Evolutionary conservation across 1,140 invertebrate genomes (phyloP).

Genomic region (Phocides pigmalion): DNA sequence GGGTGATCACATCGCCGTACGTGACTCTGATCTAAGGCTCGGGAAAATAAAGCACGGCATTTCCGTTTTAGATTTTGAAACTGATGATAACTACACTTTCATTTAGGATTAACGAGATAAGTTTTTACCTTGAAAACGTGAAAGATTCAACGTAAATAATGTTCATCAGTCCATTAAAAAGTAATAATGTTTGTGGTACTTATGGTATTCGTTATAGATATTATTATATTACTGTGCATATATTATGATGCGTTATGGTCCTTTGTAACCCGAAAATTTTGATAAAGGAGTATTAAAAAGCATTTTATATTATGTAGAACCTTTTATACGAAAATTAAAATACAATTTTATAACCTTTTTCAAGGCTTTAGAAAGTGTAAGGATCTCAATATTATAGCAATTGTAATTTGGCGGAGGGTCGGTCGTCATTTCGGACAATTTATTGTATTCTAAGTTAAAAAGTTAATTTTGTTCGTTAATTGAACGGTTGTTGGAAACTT

Average conservation of each 20-base stretch:
- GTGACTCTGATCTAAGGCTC: constrained; percentile 8
- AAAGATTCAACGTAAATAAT: too few relatives aligned
- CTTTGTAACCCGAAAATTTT: too few relatives aligned
- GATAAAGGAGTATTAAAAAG: too few relatives aligned
- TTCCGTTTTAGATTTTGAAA: not conserved
- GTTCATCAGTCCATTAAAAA: too few relatives aligned
- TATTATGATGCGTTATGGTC: too few relatives aligned
- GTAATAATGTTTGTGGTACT: too few relatives aligned
- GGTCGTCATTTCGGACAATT: constrained; percentile 20
- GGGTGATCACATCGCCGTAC: not conserved
- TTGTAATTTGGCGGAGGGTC: constrained; percentile 8
- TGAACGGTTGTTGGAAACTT: constrained; percentile 16
- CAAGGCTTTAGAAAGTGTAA: not conserved
- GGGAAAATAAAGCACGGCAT: not conserved
- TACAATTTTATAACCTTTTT: not conserved
- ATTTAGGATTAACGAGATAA: not conserved
- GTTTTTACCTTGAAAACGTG: not conserved
- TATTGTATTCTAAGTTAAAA: constrained; percentile 32
- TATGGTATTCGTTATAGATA: too few relatives aligned
- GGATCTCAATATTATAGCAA: constrained; percentile 15
- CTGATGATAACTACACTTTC: too few relatives aligned
- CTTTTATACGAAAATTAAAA: not conserved
- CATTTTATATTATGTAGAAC: not conserved
- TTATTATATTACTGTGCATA: too few relatives aligned
- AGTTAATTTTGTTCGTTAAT: constrained; percentile 30